Evolutionary conservation across 2,113 vertebrate species (phyloP), one percentile per base, ranked within the genome.

Genomic region (Amazona vittata): DNA sequence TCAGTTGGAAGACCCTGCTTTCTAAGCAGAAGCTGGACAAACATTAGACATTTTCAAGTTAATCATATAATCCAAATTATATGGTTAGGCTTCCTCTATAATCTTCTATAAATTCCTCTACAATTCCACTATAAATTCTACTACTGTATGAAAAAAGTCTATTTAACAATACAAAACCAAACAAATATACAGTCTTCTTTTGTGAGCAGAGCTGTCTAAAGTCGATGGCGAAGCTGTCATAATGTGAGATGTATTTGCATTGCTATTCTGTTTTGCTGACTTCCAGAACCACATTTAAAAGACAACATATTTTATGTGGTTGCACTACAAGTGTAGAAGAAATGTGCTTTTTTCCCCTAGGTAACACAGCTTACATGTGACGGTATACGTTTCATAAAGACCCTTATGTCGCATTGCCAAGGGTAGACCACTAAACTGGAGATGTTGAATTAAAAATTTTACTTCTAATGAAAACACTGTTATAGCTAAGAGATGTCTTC

Each of bases 261-360:
- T 6, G 5, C 28, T 47, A 9, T 50, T 87, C 47, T 0, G 0
- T 63, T 64, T 64, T 83, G 8, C 43, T 52, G 9, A 63, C 9
- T 50, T 62, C 29, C 62, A 83, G 60, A 79, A 50, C 5, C 7
- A 69, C 13, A 14, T 50, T 50, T 85, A 64, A 70, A 63, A 75
- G 5, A 24, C 20, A 75, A 16, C 11, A 47, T 0, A 0, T 4
- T 41, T 8, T 33, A 35, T 60, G 12, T 76, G 10, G 1, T 11
- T 86, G 21, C 52, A 46, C 59, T 35, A 20, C 22, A 9, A 6
- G 35, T 24, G 4, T n/a, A 63, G 63, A 28, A 78, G 31, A 79
- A 47, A 52, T 3, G 3, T 8, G 5, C 1, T 1, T 5, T 67
- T 57, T 52, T 18, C 24, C 1, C 5, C 7, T 28, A 31, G 10